Evolutionary conservation across 2,113 vertebrate species (phyloP).

Genomic region (Hiodon alosoides): DNA sequence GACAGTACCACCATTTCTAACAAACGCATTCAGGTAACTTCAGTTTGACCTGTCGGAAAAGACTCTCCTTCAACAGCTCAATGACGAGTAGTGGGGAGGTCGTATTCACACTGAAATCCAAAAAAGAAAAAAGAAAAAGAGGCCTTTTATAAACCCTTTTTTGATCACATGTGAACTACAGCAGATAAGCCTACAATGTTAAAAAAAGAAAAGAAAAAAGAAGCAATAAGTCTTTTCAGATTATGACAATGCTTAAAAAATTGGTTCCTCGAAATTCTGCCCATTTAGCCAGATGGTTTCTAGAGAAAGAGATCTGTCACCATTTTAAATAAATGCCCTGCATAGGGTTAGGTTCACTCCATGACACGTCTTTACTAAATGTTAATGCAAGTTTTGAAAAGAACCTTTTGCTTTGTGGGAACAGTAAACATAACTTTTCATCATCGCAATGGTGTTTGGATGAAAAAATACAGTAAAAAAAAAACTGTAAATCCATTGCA

Average conservation of each 20-base stretch:
- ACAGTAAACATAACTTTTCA: conserved; percentile 13
- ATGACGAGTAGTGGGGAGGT: background rate
- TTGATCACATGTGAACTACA: conserved; percentile 12
- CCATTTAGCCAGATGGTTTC: no score
- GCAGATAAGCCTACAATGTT: conserved; percentile 16
- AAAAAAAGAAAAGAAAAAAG: conserved; percentile 12
- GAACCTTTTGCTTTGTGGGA: background rate
- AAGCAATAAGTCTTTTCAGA: conserved; percentile 26
- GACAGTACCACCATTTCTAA: conserved; percentile 11
- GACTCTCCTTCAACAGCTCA: background rate
- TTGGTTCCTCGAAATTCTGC: conserved; percentile 8
- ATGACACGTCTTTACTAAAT: conserved; percentile 19
- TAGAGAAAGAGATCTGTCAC: no score
- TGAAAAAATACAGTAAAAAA: conserved; percentile 1
- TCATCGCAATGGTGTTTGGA: background rate
- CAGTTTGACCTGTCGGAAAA: conserved; percentile 19
- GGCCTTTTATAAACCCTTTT: conserved; percentile 31
- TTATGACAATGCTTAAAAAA: conserved; percentile 21
- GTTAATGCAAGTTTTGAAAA: background rate
- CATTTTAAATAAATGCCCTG: conserved; percentile 8
- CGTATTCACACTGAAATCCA: conserved; percentile 15
- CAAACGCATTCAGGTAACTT: conserved; percentile 38
- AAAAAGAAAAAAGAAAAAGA: background rate
- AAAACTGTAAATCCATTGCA: conserved; percentile 12
- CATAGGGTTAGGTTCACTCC: background rate